Conservation (phyloP, 2,888 invertebrate genomes). For the Merodon equestris region DNA sequence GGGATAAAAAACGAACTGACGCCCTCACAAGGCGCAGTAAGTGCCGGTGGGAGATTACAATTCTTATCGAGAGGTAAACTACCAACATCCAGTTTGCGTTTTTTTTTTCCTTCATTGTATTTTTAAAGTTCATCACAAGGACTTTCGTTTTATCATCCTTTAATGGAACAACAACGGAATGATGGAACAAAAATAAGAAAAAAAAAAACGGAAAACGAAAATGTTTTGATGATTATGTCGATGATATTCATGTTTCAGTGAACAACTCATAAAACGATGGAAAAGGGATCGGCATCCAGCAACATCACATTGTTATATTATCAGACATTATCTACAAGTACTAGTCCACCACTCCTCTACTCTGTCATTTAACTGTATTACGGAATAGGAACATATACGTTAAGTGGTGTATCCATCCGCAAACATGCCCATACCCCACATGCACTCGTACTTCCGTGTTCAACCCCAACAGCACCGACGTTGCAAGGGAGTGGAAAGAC, state of each 20-base stretch:
- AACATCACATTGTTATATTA: conserved; percentile 24
- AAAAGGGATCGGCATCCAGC: conserved; percentile 32
- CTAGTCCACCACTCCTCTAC: conserved; percentile 18
- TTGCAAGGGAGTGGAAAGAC: not conserved
- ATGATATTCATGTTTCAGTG: conserved; percentile 60
- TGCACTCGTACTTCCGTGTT: too few species aligned
- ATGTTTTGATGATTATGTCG: conserved; percentile 31
- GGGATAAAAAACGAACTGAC: too few species aligned
- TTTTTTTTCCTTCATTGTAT: too few species aligned
- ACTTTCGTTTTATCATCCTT: conserved; percentile 32
- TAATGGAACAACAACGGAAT: conserved; percentile 19
- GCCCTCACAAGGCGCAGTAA: not conserved
- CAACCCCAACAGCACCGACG: conserved; percentile 8
- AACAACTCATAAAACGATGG: conserved; percentile 60
- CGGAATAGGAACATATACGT: conserved; percentile 52
- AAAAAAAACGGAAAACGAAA: conserved; percentile 9
- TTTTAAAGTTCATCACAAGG: conserved; percentile 53
- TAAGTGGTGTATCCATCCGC: conserved; percentile 64
- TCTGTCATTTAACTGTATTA: conserved; percentile 50
- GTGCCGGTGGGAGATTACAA: conserved; percentile 57
- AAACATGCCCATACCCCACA: conserved; percentile 42
- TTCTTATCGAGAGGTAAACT: conserved; percentile 54
- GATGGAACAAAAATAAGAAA: not conserved
- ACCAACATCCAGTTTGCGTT: conserved; percentile 6
- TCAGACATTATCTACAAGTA: conserved; percentile 40